phyloP scores from a whole-genome alignment of 2,888 invertebrate genomes.

The Phania funesta region DNA sequence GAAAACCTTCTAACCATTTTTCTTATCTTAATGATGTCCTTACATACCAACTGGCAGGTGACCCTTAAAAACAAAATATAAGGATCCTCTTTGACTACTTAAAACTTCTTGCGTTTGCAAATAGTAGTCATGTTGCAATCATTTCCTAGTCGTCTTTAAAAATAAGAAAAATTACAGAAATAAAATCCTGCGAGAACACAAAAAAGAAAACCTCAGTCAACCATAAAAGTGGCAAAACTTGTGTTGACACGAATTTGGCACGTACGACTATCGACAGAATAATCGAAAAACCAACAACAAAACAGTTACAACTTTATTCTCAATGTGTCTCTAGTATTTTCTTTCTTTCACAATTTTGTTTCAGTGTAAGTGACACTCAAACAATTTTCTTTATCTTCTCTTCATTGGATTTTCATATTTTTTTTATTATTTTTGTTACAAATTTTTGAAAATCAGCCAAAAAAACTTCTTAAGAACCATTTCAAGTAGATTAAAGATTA shows the following conservation, averaged over 20 bases:
- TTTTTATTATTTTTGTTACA: constrained; percentile 17
- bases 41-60: constrained; percentile 14
- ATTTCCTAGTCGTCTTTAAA: constrained; percentile 1
- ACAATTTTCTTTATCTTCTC: constrained; percentile 9
- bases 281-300: background rate
- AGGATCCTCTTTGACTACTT: constrained; percentile 19
- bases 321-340: constrained; percentile 2
- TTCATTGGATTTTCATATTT: background rate
- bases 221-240: constrained; percentile 61
- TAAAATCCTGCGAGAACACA: background rate
- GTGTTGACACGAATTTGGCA: constrained; percentile 51
- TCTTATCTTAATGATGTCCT: constrained; percentile 36
- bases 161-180: background rate
- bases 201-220: constrained; percentile 25
- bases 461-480: background rate
- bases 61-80: background rate
- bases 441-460: no score
- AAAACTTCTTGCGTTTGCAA: constrained; percentile 10
- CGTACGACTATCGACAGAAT: constrained; percentile 18
- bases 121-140: constrained; percentile 11
- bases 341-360: background rate
- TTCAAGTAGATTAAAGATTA: background rate
- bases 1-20: background rate
- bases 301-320: constrained; percentile 43
- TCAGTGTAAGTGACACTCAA: constrained; percentile 48